Conservation (phyloP, 2,797 vertebrate species). For the Halcyon leucocephala region DNA sequence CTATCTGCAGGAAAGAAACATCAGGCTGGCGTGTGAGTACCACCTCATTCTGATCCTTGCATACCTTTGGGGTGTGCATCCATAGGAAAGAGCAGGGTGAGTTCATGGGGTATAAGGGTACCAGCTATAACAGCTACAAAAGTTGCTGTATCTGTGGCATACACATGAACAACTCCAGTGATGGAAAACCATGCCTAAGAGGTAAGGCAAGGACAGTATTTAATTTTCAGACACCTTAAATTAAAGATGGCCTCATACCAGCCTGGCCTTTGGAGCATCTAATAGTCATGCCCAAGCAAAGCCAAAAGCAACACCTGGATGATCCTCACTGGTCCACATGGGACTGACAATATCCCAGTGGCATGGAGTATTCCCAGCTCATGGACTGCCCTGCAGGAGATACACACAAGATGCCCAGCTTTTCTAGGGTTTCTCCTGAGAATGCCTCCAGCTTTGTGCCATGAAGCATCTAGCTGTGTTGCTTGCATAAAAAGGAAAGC, state of each 20-base stretch:
- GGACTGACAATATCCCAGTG: fast-evolving
- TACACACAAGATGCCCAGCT: neutral
- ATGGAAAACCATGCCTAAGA: neutral
- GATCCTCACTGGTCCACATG: neutral
- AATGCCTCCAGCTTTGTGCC: neutral
- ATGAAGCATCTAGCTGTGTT: neutral
- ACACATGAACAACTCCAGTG: neutral
- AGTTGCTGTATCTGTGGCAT: neutral
- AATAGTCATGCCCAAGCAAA: neutral
- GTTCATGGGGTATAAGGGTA: neutral
- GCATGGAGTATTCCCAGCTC: fast-evolving
- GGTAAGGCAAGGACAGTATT: neutral
- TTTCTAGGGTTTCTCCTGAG: neutral
- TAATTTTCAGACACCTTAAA: neutral
- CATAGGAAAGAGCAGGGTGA: fast-evolving
- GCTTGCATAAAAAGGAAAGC: neutral
- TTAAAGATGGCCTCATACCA: neutral
- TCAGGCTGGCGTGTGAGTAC: neutral
- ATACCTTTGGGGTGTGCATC: fast-evolving
- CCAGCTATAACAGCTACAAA: neutral
- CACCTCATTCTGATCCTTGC: neutral
- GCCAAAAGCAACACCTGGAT: neutral
- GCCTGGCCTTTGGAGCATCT: neutral
- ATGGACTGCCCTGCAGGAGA: neutral
- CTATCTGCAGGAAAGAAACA: neutral